These are phyloP conservation scores for Trematomus loennbergii DNA, from an alignment of 2,113 vertebrate species.

Conservation along the genomic window DNA sequence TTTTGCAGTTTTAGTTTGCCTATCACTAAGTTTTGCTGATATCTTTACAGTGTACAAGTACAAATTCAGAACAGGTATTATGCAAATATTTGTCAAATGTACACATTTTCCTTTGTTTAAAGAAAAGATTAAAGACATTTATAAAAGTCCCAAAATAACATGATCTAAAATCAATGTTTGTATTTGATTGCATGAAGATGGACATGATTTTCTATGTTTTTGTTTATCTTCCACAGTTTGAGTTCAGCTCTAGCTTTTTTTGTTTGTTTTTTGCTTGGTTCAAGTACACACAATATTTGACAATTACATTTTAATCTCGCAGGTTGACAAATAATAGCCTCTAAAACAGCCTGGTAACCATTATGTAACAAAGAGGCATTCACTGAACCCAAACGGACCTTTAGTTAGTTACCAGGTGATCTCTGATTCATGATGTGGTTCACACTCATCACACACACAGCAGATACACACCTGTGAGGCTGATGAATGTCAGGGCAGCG, in stretches of 20 bases:
- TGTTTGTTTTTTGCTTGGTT: no score
- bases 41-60: no score
- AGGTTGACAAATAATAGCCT: neutral
- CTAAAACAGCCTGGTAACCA: neutral
- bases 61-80: no score
- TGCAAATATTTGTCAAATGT: no score
- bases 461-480: constrained; percentile 75
- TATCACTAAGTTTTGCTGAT: no score
- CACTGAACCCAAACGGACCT: no score
- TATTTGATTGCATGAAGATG: neutral
- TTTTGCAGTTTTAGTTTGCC: no score
- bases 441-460: neutral
- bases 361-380: no score
- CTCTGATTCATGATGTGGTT: neutral
- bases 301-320: neutral
- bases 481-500: constrained; percentile 83
- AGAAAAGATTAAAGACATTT: no score
- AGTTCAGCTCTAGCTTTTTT: neutral
- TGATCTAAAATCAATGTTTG: neutral
- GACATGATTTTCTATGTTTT: neutral
- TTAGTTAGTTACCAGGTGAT: no score
- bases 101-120: no score
- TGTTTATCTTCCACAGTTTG: neutral
- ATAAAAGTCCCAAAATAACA: no score
- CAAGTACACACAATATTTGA: neutral